These are phyloP conservation scores for Hemiprocne comata DNA, from an alignment of 2,113 vertebrate genomes.

Conservation along the genomic window DNA sequence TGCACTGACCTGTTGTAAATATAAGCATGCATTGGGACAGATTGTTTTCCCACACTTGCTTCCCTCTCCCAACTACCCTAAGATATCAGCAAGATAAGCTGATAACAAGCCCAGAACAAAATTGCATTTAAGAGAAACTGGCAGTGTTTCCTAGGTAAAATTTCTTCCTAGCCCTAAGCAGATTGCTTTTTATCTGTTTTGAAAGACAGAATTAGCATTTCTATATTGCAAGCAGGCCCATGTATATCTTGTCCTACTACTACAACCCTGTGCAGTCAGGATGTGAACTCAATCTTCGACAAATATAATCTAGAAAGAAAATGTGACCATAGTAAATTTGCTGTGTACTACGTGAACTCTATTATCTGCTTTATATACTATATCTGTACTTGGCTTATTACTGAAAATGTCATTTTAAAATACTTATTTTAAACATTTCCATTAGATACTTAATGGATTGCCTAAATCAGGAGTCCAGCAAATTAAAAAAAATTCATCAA, in stretches of 20 bases:
- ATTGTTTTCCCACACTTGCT: neutral
- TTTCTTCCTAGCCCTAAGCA: neutral
- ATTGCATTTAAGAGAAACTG: neutral
- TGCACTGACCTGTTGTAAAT: neutral
- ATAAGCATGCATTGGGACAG: accelerated
- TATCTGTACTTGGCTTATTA: slow-evolving; percentile 1
- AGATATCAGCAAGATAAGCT: neutral
- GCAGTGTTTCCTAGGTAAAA: neutral
- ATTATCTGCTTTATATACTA: neutral
- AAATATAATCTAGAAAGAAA: neutral
- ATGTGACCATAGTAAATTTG: neutral
- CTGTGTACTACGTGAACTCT: neutral
- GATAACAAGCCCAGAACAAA: neutral
- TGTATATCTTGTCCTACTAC: neutral
- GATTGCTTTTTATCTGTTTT: too few relatives aligned
- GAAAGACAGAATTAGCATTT: neutral
- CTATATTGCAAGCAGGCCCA: neutral
- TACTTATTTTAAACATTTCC: neutral
- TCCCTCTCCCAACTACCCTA: too few relatives aligned
- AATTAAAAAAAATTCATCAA: slow-evolving; percentile 2
- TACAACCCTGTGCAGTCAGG: neutral
- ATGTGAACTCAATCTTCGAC: neutral
- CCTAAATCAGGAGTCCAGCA: neutral
- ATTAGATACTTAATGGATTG: neutral
- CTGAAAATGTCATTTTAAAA: neutral